Base-by-base conservation (phyloP, 2,797 vertebrate genomes). In the Halcyon leucocephala region DNA sequence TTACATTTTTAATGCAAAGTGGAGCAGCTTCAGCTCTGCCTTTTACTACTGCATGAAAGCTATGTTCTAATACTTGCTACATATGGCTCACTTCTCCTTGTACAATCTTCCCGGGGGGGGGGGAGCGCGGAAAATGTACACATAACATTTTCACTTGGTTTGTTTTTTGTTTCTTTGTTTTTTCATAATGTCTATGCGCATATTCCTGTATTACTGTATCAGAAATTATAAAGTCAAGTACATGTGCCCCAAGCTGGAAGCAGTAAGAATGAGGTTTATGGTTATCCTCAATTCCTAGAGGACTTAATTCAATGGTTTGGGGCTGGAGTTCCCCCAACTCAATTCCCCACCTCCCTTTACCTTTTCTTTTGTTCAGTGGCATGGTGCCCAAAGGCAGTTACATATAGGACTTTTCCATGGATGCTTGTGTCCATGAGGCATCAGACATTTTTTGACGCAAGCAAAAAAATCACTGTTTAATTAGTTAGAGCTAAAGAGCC, bases 391-490 rank as follows among this genome's bases (percentile, higher is more conserved):
- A 84, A 86, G 33, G 28, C 24, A 76, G 15, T 25, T 72, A 15
- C 6, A 13, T 19, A 52, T 24, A 24, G 85, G 31, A 35, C 21
- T 70, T 83, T 80, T 74, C 28, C 18, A 16, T 5, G 62, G 33
- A 12, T 87, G 21, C 3, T 84, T 15, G 2, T 41, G 76, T 64
- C 33, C 49, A 46, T 52, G 18, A 76, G 11, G 41, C 66, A 51
- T 7, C 29, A 67, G 24, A 22, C 13, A 42, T 89, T 89, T 95
- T 89, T 48, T 88, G 52, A 94, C 20, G 57, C 49, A 71, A 83
- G 21, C 12, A 69, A 49, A 10, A 95, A 82, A 93, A 71, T 71
- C 41, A 12, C 33, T 71, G 21, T 71, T 92, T 94, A 96, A 87
- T 92, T 95, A 89, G 46, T 26, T 90, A 91, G 57, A 69, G 28